Evolutionary conservation across 2,797 vertebrate species (phyloP), one percentile per base, ranked within the genome.

Genomic region (Danio aesculapii): DNA sequence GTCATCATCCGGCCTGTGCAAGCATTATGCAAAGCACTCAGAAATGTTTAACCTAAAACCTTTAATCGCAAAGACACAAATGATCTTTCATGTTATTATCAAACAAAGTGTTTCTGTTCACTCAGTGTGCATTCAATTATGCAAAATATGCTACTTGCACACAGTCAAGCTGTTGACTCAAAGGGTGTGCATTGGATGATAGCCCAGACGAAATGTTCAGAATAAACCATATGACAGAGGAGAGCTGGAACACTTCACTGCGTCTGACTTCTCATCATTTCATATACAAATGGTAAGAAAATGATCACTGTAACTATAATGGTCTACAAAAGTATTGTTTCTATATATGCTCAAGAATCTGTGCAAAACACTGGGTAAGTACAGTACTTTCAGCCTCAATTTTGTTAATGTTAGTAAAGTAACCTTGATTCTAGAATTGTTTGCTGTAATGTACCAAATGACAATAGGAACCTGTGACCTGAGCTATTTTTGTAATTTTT

Each of bases 131-230:
- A 67, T 16, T 41, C 12, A 66, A 59, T 74, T 66, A 81, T 81
- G 70, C 79, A 64, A 71, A 81, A 58, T 63, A 71, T 46, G 41
- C 77, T 21, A 52, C 41, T 47, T 71, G 41, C 55, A 16, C 74
- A 57, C 39, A 84, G 77, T 83, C 53, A 77, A 66, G 8, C 7
- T 74, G 70, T 83, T 86, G 78, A 84, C 85, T 77, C 58, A 72
- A 83, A 82, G 81, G 83, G 85, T n/a, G 83, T 73, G 71, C 69
- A 43, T 21, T 76, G 19, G 53, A 63, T 61, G 44, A 41, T 66
- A 57, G 41, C 64, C 6, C 19, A 81, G 43, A 68, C 46, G 4
- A 16, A 67, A 61, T 19, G 3, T 63, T 69, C 61, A 21, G 53
- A 71, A 41, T 19, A 57, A 68, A 43, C 6, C 62, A 52, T 44